These are phyloP conservation scores for Protula sp. DNA, from an alignment of 2,888 invertebrate genomes.

Conservation along the genomic window DNA sequence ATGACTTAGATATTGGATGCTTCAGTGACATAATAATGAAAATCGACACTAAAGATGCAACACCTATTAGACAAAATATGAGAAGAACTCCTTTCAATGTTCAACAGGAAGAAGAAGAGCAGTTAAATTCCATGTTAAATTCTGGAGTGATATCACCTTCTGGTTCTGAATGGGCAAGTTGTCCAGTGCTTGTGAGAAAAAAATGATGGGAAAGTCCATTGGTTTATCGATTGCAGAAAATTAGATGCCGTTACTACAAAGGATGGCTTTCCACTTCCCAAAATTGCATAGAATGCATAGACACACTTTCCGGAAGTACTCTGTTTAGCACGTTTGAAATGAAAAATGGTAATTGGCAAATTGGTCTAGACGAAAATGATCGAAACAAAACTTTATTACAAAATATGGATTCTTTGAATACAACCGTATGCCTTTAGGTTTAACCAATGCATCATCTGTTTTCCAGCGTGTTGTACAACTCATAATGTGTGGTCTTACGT, in stretches of 20 bases:
- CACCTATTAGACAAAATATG: conserved; percentile 4
- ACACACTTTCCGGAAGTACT: background rate
- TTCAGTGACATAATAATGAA: background rate
- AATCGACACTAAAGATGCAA: conserved; percentile 6
- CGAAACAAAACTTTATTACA: conserved; percentile 1
- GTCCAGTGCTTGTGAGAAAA: background rate
- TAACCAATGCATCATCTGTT: background rate
- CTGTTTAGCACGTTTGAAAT: background rate
- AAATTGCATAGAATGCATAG: background rate
- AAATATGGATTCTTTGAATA: background rate
- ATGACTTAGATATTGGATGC: background rate
- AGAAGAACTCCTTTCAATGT: conserved; percentile 1
- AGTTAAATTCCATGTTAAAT: background rate
- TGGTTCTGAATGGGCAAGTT: background rate
- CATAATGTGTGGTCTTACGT: background rate
- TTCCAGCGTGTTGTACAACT: background rate
- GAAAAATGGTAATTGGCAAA: background rate
- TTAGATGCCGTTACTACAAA: background rate
- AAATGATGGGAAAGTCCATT: background rate
- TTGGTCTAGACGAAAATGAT: background rate
- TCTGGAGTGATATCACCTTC: background rate
- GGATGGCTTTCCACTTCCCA: background rate
- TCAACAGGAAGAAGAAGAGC: background rate
- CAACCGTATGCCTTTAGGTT: background rate
- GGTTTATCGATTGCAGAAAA: background rate